phyloP scores from a whole-genome alignment of 2,888 invertebrate species.

The Platycheirus rosarum region DNA sequence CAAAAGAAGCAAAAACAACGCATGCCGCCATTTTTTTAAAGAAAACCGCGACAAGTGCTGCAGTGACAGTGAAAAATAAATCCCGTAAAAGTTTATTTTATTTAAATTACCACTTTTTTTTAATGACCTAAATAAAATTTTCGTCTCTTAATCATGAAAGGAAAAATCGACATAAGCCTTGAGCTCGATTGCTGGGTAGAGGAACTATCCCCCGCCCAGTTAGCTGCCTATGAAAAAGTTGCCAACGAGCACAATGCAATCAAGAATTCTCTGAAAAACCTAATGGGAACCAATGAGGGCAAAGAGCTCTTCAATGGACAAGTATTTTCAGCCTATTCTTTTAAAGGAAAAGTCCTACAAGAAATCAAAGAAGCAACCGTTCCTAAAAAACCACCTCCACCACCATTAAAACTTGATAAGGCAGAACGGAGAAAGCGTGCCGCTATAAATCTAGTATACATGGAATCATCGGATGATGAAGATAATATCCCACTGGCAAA shows the following conservation, averaged over 20 bases:
- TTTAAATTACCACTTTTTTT: not conserved
- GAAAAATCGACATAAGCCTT: conserved; percentile 81
- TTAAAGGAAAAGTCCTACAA: conserved; percentile 83
- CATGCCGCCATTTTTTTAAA: conserved; percentile 59
- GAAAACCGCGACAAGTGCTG: conserved; percentile 5
- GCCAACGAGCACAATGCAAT: conserved; percentile 88
- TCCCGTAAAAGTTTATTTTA: not conserved
- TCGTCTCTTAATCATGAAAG: conserved; percentile 75
- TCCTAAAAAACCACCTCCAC: conserved; percentile 78
- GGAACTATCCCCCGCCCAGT: conserved; percentile 87
- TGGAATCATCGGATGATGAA: conserved; percentile 82
- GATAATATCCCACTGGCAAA: conserved; percentile 83
- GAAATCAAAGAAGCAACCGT: conserved; percentile 80
- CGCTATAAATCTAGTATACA: conserved; percentile 78
- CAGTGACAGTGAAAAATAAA: conserved; percentile 1
- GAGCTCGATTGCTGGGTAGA: conserved; percentile 90
- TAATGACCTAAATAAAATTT: not conserved
- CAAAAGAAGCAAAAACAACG: conserved; percentile 39
- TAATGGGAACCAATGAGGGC: conserved; percentile 83
- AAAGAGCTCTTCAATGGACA: conserved; percentile 87
- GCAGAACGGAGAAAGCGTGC: conserved; percentile 75
- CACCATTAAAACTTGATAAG: conserved; percentile 59
- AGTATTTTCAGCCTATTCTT: conserved; percentile 86
- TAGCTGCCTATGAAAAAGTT: conserved; percentile 85
- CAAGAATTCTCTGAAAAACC: conserved; percentile 84